These are phyloP conservation scores for Phalacrocorax brasilianus DNA, from an alignment of 2,113 vertebrate genomes.

Conservation along the genomic window DNA sequence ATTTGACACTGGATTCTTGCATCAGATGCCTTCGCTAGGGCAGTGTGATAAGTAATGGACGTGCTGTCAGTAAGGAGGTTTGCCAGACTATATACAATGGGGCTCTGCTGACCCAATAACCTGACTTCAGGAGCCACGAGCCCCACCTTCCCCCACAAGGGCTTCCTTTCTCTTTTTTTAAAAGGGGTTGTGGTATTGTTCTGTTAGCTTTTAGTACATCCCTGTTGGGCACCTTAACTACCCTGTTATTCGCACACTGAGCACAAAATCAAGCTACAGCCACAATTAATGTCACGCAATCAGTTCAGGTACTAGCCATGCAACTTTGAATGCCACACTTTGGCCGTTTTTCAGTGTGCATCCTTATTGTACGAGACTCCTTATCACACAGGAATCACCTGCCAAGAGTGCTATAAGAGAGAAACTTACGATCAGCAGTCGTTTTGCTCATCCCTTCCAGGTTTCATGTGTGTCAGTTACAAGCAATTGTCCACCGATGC, in stretches of 20 bases:
- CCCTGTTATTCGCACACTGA: background rate
- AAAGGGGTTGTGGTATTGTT: background rate
- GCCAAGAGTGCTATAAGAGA: background rate
- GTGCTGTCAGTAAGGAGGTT: rapidly evolving
- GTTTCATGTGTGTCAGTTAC: background rate
- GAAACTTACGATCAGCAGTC: background rate
- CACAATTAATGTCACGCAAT: background rate
- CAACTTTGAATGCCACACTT: background rate
- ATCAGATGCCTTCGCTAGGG: background rate
- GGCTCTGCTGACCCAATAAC: background rate
- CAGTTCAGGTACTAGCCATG: background rate
- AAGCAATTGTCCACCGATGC: background rate
- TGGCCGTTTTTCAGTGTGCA: background rate
- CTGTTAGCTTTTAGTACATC: background rate
- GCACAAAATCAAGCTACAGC: background rate
- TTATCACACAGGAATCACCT: background rate
- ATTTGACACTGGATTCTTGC: background rate
- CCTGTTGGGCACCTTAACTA: background rate
- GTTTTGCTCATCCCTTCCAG: background rate
- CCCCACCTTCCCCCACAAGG: background rate
- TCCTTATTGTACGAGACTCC: background rate
- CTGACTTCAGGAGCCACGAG: background rate
- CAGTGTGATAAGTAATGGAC: background rate
- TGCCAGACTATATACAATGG: background rate
- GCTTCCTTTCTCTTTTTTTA: background rate